Conservation (phyloP, 2,113 vertebrate genomes). For the Axis porcinus region DNA sequence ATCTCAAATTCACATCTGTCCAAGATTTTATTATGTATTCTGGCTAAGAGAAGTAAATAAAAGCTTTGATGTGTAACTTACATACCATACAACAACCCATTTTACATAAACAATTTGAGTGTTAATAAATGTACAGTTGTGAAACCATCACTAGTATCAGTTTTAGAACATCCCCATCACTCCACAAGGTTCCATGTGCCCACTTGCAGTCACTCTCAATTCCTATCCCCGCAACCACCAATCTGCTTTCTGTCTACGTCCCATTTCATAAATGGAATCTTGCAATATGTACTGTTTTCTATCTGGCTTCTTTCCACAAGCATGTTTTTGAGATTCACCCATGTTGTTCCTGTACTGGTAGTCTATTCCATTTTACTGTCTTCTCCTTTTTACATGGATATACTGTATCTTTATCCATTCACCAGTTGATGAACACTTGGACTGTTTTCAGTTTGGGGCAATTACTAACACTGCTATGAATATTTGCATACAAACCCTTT, state of each 20-base stretch:
- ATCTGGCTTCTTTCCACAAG: neutral
- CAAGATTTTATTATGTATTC: neutral
- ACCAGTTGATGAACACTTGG: neutral
- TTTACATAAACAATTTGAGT: neutral
- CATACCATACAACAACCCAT: neutral
- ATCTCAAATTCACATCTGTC: constrained; percentile 23
- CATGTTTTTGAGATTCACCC: neutral
- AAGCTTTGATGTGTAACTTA: neutral
- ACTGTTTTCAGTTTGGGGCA: neutral
- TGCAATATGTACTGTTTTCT: neutral
- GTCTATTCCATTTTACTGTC: neutral
- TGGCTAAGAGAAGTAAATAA: neutral
- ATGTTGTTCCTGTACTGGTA: neutral
- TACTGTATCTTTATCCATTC: neutral
- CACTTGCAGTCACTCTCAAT: neutral
- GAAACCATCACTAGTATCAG: neutral
- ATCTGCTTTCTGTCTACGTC: neutral
- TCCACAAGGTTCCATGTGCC: neutral
- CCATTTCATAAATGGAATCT: neutral
- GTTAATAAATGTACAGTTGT: neutral
- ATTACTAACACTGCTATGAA: neutral
- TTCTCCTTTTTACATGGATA: neutral
- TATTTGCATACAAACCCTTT: neutral
- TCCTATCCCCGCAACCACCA: neutral
- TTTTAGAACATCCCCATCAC: neutral